Base-by-base conservation (phyloP, 2,113 vertebrate species). In the Platysteira castanea region DNA sequence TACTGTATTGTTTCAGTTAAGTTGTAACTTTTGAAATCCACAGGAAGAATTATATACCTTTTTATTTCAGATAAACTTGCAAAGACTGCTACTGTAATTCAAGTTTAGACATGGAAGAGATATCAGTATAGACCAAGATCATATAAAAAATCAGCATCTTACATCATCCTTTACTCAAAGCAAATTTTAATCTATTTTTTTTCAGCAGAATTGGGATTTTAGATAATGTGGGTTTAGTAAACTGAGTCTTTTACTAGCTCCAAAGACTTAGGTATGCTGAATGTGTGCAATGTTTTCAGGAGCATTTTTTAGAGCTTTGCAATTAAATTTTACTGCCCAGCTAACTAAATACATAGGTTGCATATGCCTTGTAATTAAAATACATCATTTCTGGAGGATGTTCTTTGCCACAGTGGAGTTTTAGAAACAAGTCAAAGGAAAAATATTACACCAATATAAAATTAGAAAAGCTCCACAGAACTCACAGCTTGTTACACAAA, bases 331-430 rank as follows among this genome's bases (percentile, higher is more conserved):
- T 94, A 96, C 78, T 93, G 37, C 89, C 61, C 80, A 94, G 69
- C 86, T 96, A 96, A 91, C 56, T 89, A 61, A 96, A 92, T 92
- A 97, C 92, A 70, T 42, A 76, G 35, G 69, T 75, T 90, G 35
- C 68, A 91, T 91, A 90, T 75, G 42, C 74, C 87, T 84, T 83
- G 70, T 96, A 96, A 93, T 97, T 97, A 97, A 97, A 97, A 95
- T 71, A 93, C 52, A 95, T 94, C 30, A 93, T 94, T 96, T 90
- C 86, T 92, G 84, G 52, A 86, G 90, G 92, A 96, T 84, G 86
- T 90, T 92, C 73, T 89, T 65, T 76, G 83, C 90, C 90, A 92
- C 68, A 87, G 60, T 28, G 41, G 54, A 90, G 79, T 76, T 93
- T 84, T 44, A 96, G 88, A 82, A 79, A 93, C 26, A 75, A 90